Percentiles rank a stretch among this genome's conserved stretches.
Evolutionary conservation across 2,113 vertebrate species (phyloP).

Genomic region (Polypterus bichir): DNA sequence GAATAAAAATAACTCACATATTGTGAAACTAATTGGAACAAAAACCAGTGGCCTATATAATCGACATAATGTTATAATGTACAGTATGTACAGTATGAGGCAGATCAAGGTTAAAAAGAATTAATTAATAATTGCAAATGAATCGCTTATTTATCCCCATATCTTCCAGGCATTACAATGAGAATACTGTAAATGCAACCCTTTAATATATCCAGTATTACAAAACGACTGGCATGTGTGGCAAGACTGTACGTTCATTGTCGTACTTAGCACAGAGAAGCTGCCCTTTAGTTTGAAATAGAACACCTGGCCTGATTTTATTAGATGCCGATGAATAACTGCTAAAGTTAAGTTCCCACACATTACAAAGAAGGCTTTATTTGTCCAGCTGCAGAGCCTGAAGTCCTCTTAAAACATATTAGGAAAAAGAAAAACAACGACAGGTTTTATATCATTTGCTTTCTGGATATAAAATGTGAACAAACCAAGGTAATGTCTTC

Average conservation of each 20-base stretch:
- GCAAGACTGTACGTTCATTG: slow-evolving; percentile 14
- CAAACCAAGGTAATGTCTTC: no score
- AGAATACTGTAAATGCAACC: no score
- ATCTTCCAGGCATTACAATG: no score
- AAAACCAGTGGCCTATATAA: no score
- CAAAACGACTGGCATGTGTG: slow-evolving; percentile 20
- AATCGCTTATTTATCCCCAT: no score
- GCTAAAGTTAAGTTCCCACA: slow-evolving; percentile 25
- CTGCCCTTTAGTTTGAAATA: slow-evolving; percentile 24
- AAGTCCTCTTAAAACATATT: slow-evolving; percentile 16
- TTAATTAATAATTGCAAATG: no score
- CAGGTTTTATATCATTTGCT: slow-evolving; percentile 19
- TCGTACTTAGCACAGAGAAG: slow-evolving; percentile 11
- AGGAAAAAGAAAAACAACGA: slow-evolving; percentile 13
- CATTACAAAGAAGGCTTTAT: slow-evolving; percentile 30
- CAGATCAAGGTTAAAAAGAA: no score
- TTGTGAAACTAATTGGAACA: no score
- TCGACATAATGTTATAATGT: no score
- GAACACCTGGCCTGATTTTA: slow-evolving; percentile 31
- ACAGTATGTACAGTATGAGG: no score
- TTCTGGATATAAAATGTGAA: slow-evolving; percentile 16
- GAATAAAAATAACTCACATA: no score
- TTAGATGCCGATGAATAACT: slow-evolving; percentile 32
- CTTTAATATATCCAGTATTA: no score
- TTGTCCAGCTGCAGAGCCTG: slow-evolving; percentile 31